phyloP scores from a whole-genome alignment of 2,888 invertebrate species.

The Polyploca ridens region DNA sequence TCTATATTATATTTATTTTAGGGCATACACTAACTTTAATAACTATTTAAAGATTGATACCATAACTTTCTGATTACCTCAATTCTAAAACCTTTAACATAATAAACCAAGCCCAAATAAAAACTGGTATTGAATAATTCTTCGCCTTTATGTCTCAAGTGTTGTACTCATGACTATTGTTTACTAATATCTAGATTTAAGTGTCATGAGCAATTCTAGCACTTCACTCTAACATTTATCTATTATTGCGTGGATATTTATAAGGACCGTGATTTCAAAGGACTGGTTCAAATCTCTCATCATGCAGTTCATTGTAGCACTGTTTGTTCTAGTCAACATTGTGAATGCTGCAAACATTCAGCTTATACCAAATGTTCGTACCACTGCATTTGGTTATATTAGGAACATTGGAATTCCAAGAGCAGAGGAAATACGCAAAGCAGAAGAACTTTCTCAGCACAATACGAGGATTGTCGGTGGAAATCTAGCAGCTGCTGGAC shows the following conservation, averaged over 20 bases:
- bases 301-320: constrained; percentile 31
- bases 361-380: constrained; percentile 15
- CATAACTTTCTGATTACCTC: too few species aligned
- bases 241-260: background rate
- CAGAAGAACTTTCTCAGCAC: constrained; percentile 45
- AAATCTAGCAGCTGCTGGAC: constrained; percentile 40
- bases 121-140: background rate
- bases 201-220: background rate
- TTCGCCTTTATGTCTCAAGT: background rate
- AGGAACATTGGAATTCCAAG: constrained; percentile 48
- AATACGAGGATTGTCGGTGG: constrained; percentile 58
- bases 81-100: too few species aligned
- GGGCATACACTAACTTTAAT: too few species aligned
- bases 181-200: background rate
- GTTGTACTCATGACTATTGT: background rate
- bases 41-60: too few species aligned
- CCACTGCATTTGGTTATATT: constrained; percentile 51
- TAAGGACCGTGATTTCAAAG: background rate
- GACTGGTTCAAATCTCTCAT: background rate
- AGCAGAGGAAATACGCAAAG: constrained; percentile 49
- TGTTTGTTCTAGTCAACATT: constrained; percentile 30
- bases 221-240: background rate
- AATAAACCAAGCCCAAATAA: too few species aligned
- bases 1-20: too few species aligned
- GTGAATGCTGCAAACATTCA: constrained; percentile 25